Conservation (phyloP, 1,140 invertebrate genomes). For the Drosophila oshimai region DNA sequence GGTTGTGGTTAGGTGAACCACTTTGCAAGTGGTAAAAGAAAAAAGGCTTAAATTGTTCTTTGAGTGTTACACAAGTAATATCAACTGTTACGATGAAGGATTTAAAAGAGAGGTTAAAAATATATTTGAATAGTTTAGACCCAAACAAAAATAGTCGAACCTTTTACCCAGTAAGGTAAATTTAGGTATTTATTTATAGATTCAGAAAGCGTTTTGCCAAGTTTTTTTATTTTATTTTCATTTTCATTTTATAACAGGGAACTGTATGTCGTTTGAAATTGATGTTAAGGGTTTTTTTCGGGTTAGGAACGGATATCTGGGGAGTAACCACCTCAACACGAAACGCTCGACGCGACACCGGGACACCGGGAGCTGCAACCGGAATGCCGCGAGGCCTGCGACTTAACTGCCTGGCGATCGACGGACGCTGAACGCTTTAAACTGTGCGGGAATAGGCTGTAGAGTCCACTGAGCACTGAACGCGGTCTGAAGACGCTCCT, state of each 20-base stretch:
- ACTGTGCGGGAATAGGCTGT: neutral
- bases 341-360: slow-evolving; percentile 9
- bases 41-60: slow-evolving; percentile 59
- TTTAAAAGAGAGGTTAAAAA: neutral
- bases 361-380: slow-evolving; percentile 14
- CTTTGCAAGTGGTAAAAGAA: slow-evolving; percentile 23
- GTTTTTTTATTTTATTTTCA: too few relatives aligned
- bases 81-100: neutral
- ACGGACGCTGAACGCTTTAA: slow-evolving; percentile 10
- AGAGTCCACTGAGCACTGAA: neutral
- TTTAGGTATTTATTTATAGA: too few relatives aligned
- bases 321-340: slow-evolving; percentile 22
- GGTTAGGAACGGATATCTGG: neutral
- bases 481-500: slow-evolving; percentile 10
- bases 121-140: too few relatives aligned
- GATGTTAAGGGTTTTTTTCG: neutral
- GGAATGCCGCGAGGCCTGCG: slow-evolving; percentile 1
- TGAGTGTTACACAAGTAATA: slow-evolving; percentile 13
- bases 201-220: too few relatives aligned
- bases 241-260: too few relatives aligned
- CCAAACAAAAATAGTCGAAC: neutral
- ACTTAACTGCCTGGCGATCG: slow-evolving; percentile 25
- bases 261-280: too few relatives aligned
- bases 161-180: too few relatives aligned
- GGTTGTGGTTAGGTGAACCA: slow-evolving; percentile 2